These are phyloP conservation scores for Phycodurus eques DNA, from an alignment of 2,113 vertebrate species.

Conservation along the genomic window DNA sequence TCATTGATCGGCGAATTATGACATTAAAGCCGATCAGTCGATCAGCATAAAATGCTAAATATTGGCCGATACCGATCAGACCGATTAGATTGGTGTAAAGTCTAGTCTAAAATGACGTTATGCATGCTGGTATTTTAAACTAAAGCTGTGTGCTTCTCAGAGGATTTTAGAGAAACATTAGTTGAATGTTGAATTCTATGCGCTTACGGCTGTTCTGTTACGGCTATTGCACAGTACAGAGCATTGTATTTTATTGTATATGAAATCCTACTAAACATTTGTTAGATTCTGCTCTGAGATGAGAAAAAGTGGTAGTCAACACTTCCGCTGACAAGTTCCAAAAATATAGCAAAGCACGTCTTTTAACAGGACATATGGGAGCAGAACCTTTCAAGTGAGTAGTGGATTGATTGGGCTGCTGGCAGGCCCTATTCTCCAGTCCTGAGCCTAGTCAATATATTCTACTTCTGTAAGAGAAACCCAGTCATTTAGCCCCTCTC, in stretches of 20 bases:
- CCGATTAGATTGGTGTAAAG: too few relatives aligned
- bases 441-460: conserved; percentile 27
- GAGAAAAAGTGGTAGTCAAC: background rate
- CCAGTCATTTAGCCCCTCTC: conserved; percentile 30
- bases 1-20: too few relatives aligned
- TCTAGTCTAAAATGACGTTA: too few relatives aligned
- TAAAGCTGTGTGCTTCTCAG: too few relatives aligned
- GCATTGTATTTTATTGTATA: background rate
- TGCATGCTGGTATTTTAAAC: too few relatives aligned
- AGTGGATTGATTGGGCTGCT: conserved; percentile 63
- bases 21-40: too few relatives aligned
- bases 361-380: conserved; percentile 26
- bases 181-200: too few relatives aligned
- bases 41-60: too few relatives aligned
- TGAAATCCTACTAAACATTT: background rate
- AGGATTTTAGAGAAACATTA: too few relatives aligned
- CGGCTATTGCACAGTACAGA: too few relatives aligned
- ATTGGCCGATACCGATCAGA: too few relatives aligned
- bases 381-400: conserved; percentile 33
- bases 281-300: background rate
- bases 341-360: conserved; percentile 31
- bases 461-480: conserved; percentile 48
- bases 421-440: conserved; percentile 51
- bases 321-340: background rate
- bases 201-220: too few relatives aligned